Evolutionary conservation across 2,888 invertebrate species (phyloP).

Genomic region (Pachycephus smyrnensis): DNA sequence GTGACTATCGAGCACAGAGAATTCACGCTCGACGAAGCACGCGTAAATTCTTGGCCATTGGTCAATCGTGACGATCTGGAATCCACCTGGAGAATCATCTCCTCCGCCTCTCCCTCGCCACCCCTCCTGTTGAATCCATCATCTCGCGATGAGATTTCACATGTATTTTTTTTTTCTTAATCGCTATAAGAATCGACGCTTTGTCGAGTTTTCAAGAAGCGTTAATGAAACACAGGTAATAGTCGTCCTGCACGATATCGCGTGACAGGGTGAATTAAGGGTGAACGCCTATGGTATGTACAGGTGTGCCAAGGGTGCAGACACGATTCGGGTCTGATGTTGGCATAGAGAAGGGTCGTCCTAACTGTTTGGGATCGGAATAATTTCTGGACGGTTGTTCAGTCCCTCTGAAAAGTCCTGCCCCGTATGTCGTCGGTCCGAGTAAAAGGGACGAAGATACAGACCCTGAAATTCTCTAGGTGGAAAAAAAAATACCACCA

Average conservation of each 20-base stretch:
- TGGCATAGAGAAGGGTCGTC: background rate
- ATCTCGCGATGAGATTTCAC: background rate
- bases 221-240: background rate
- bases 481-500: background rate
- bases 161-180: background rate
- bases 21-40: conserved; percentile 7
- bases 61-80: conserved; percentile 3
- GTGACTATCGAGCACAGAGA: background rate
- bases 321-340: background rate
- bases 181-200: background rate
- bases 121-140: background rate
- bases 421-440: background rate
- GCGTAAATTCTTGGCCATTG: conserved; percentile 6
- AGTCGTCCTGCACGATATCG: background rate
- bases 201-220: background rate
- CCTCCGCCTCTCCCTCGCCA: background rate
- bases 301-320: background rate
- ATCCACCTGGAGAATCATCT: background rate
- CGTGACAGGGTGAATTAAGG: background rate
- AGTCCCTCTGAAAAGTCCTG: background rate
- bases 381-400: background rate
- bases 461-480: background rate
- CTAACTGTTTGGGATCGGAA: background rate
- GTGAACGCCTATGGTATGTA: background rate
- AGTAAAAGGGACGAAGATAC: background rate